phyloP scores from a whole-genome alignment of 2,888 invertebrate genomes.

The Eustalomyia histrio region DNA sequence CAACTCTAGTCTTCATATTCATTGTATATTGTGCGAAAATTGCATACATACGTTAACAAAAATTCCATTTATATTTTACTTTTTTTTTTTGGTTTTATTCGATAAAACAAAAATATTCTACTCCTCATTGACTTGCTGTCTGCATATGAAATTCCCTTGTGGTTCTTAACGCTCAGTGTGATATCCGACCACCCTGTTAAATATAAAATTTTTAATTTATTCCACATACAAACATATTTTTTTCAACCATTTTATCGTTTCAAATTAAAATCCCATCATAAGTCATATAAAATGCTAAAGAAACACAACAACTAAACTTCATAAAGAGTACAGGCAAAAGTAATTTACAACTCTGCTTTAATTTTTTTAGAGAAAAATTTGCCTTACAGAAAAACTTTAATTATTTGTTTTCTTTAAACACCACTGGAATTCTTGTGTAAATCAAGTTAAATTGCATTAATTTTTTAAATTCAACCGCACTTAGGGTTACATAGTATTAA shows the following conservation, averaged over 20 bases:
- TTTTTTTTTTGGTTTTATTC: neutral
- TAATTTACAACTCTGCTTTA: no score
- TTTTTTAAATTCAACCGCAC: no score
- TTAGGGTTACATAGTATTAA: no score
- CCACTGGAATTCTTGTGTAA: no score
- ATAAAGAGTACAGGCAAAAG: no score
- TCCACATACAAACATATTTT: constrained; percentile 1
- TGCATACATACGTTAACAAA: neutral
- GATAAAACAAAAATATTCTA: neutral
- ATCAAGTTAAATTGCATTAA: no score
- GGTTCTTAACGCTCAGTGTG: constrained; percentile 39
- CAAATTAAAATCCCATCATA: constrained; percentile 40
- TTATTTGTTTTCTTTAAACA: no score
- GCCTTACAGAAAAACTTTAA: no score
- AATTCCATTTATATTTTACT: constrained; percentile 4
- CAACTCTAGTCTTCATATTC: no score
- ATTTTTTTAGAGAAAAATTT: no score
- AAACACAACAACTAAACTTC: neutral
- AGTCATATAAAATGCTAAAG: constrained; percentile 8
- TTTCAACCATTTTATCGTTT: constrained; percentile 7
- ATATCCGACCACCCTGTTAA: constrained; percentile 16
- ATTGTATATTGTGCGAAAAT: neutral
- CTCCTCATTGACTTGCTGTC: neutral
- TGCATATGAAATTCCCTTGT: constrained; percentile 17
- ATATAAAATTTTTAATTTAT: constrained; percentile 14